Evolutionary conservation across 2,113 vertebrate species (phyloP).

Genomic region (Phaethornis superciliosus): DNA sequence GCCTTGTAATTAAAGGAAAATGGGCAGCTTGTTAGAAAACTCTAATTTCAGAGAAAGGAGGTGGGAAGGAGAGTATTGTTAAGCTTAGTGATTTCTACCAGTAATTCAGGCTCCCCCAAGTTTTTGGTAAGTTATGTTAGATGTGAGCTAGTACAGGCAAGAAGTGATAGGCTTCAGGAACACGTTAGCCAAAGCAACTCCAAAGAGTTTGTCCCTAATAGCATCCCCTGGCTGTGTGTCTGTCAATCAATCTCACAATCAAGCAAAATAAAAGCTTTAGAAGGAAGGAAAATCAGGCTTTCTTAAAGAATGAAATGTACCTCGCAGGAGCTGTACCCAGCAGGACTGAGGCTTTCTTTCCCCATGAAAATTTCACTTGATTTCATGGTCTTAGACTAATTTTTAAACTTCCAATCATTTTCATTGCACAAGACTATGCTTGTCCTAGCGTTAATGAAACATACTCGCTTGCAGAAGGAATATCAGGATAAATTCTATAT

Average conservation of each 20-base stretch:
- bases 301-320: not conserved
- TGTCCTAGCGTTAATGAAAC: not conserved
- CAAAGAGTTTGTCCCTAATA: not conserved
- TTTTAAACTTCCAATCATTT: not conserved
- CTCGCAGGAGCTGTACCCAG: not conserved
- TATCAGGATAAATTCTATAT: not conserved
- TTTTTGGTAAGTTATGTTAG: not conserved
- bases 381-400: not conserved
- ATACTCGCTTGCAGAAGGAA: not conserved
- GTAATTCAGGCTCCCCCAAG: not conserved
- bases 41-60: constrained; percentile 2
- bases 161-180: not conserved
- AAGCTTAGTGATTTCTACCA: not conserved
- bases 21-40: not conserved
- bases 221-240: not conserved
- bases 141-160: not conserved
- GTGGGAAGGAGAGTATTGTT: not conserved
- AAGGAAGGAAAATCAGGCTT: not conserved
- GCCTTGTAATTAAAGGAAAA: constrained; percentile 11
- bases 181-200: not conserved
- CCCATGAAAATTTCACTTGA: not conserved
- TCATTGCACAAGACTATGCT: not conserved
- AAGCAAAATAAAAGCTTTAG: not conserved
- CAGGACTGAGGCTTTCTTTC: not conserved
- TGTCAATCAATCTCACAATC: not conserved